Evolutionary conservation across 2,888 invertebrate genomes (phyloP), one percentile per base, ranked within the genome.

Genomic region (Ophonus ardosiacus): DNA sequence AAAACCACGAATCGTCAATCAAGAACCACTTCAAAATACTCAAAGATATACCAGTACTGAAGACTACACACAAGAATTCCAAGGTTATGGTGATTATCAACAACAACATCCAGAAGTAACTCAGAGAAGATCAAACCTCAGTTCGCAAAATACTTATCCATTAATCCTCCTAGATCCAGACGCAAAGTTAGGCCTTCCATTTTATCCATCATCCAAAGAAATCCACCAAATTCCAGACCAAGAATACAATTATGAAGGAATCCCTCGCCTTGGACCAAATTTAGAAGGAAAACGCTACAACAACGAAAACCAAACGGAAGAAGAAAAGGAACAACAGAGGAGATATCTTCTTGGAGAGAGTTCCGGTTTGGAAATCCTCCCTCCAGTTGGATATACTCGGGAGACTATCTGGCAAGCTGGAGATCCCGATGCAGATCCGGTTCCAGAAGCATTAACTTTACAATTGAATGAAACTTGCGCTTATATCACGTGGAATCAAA

Each of bases 351-450:
- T 74, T 8, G 59, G 59, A 7, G n/a, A 21, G 21, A 38, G 6
- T n/a, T 24, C 57, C 7, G 78, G 78, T 31, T 24, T 21, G 8
- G 38, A 10, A n/a, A 51, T 81, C 7, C 21, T 15, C 10, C 65
- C 63, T 24, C 68, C 65, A 6, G 2, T 56, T 1, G 76, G 61
- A 59, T 51, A 24, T 0, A 83, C 59, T 31, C 31, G 56, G 13
- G 78, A 84, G 51, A 79, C 79, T 13, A 84, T 84, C 56, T 84
- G 78, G 65, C 78, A 84, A 78, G 84, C 84, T 17, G 84, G 84
- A 17, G 84, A 84, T 56, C 56, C 51, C 13, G 74, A 59, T 15
- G 84, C 78, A 13, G 65, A 78, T 13, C 40, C 31, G 10, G 78
- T 78, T 51, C 63, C 51, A 38, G 84, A 84, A 57, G 31, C 24